Base-by-base conservation (phyloP, 2,888 invertebrate genomes). In the Drosophila paramelanica region DNA sequence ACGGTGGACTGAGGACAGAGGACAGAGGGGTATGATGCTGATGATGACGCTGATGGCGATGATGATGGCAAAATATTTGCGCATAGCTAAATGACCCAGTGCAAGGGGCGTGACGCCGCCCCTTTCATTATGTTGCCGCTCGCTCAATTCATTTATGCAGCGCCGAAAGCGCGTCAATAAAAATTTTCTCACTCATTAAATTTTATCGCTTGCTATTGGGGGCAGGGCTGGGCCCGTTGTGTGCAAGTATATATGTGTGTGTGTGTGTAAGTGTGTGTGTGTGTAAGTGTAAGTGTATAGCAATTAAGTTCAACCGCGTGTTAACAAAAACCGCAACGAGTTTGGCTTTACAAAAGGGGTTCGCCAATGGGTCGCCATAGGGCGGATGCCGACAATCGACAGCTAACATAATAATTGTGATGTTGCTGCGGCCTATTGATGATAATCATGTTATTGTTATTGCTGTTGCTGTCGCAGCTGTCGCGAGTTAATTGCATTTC, bases 171-270 rank as follows among this genome's bases (percentile, higher is more conserved):
- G 76, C 68, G 64, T 71, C 74, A 76, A 87, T 82, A 73, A 76
- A 81, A 78, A 81, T 84, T 73, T 78, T 81, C 68, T 49, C 53
- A 67, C 72, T 78, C 81, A 83, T 83, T 83, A 84, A 87, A 67
- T 82, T 81, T 87, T 73, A 82, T 81, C 64, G 68, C 66, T 61
- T 46, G 66, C 70, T 70, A 31, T 69, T 69, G 56, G 36, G 36
- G 36, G 36, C 36, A 5, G 11, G 60, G 47, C 10, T 1, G 5
- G 13, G 13, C 36, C 36, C 3, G 25, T 41, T 11, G 27, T 25
- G 39, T 23, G 49, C 47, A 14, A 45, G 45, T n/a, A n/a, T 31
- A 27, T 51, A 14, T 49, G 45, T 41, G 33, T 36, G 11, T 50
- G 38, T 17, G 23, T 33, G 41, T 38, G 38, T 38, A 20, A 52